These are phyloP conservation scores for Plumapathes pennacea DNA, from an alignment of 92 coral and sea anemone genomes.

Conservation along the genomic window DNA sequence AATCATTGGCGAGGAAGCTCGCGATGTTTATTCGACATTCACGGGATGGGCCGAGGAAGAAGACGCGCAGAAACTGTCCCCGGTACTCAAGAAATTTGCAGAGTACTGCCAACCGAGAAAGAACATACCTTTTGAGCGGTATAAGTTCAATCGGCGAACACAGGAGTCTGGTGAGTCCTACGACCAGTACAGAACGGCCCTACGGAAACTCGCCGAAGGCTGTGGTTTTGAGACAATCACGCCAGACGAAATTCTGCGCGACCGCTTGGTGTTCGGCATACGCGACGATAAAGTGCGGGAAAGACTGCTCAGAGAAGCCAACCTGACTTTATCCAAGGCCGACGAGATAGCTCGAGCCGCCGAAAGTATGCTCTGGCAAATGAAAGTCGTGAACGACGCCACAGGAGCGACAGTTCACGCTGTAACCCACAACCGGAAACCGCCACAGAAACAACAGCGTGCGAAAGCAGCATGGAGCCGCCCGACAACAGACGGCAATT, in stretches of 20 bases:
- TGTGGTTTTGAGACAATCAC: slow-evolving; percentile 16
- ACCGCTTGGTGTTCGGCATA: slow-evolving; percentile 10
- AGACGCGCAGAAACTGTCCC: too few species aligned
- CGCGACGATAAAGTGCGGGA: slow-evolving; percentile 26
- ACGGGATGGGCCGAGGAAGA: too few species aligned
- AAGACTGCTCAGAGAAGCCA: slow-evolving; percentile 11
- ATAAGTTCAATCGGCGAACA: slow-evolving; percentile 19
- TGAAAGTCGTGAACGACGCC: too few species aligned
- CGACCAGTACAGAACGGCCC: slow-evolving; percentile 38
- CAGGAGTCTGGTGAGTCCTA: slow-evolving; percentile 23
- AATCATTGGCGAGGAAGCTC: too few species aligned
- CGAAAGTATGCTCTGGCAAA: too few species aligned
- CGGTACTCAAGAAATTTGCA: too few species aligned
- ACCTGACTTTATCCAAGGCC: neutral
- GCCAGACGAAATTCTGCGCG: slow-evolving; percentile 24
- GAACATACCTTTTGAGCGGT: slow-evolving; percentile 3
- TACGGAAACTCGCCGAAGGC: slow-evolving; percentile 33
- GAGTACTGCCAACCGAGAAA: slow-evolving; percentile 3
- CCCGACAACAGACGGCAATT: too few species aligned
- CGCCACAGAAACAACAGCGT: too few species aligned
- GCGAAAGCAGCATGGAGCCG: too few species aligned
- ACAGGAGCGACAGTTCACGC: too few species aligned
- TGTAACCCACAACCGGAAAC: too few species aligned
- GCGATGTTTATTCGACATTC: too few species aligned
- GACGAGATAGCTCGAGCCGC: slow-evolving; percentile 4